Conservation (phyloP, 1,140 invertebrate species). For the Zaprionus davidi region DNA sequence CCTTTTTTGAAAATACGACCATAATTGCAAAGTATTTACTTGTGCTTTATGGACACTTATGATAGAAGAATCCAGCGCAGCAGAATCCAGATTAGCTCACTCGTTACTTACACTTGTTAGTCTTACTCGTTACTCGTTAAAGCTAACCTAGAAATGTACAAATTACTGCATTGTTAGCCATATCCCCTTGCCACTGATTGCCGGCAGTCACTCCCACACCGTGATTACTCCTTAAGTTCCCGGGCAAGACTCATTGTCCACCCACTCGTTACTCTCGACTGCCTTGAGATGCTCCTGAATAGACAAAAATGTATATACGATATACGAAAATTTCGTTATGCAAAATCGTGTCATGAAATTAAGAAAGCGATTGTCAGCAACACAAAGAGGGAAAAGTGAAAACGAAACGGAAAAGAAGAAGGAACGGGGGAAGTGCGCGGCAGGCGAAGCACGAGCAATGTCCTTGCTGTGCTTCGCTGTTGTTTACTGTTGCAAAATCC, state of each 20-base stretch:
- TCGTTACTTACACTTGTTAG: neutral
- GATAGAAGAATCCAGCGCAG: fast-evolving
- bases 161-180: conserved; percentile 2
- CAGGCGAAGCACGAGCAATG: neutral
- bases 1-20: neutral
- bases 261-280: conserved; percentile 16
- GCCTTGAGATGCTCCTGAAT: conserved; percentile 6
- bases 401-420: neutral
- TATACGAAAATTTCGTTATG: conserved; percentile 29
- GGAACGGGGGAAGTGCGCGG: neutral
- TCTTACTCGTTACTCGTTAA: neutral
- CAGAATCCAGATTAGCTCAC: neutral
- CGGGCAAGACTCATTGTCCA: neutral
- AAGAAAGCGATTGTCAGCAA: conserved; percentile 30
- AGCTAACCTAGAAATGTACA: neutral
- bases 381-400: neutral
- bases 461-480: conserved; percentile 1
- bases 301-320: conserved; percentile 20
- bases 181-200: neutral
- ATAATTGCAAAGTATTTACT: too few species aligned
- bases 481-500: conserved; percentile 14
- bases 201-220: neutral
- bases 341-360: conserved; percentile 37
- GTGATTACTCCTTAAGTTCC: neutral
- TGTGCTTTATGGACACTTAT: too few species aligned